Base-by-base conservation (phyloP, 2,888 invertebrate genomes). In the Melipona beecheii region DNA sequence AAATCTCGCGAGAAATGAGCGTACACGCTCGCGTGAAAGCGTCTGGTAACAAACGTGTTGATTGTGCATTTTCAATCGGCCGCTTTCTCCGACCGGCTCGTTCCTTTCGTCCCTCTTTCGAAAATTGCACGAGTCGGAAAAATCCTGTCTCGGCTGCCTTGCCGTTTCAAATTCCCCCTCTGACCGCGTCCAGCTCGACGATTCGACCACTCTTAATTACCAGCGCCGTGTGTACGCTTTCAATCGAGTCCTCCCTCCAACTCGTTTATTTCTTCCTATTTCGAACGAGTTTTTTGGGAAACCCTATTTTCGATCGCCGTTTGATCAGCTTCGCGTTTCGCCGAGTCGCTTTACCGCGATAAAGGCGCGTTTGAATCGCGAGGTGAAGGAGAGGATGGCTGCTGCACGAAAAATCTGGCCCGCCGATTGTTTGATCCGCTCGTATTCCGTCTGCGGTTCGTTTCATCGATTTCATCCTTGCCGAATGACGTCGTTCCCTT, bases 401-500 rank as follows among this genome's bases (percentile, higher is more conserved):
- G 9, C 36, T 43, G 43, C 43, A 43, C 17, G 60, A 80, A 85
- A 80, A 80, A 85, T 80, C 74, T 52, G 75, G 69, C 31, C 60
- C 62, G 15, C 36, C 76, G 66, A 80, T 85, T 80, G 84, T 85
- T 85, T 64, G 84, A 83, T 79, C 78, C 27, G 50, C 58, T 56
- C 56, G 54, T 65, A 54, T 69, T 69, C 74, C 71, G 60, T 85
- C 69, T 64, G 77, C 85, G 81, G 81, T 84, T 17, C 76, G 74
- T 69, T 78, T 75, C 60, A 78, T 86, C 73, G 84, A 78, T 78
- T 78, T 69, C 70, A 70, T 65, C 75, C 76, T 84, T 60, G 73
- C 54, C 56, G 56, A 36, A 31, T 36, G n/a, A 19, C 49, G 27
- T 17, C 27, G 24, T 27, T 70, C 70, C 49, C 43, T 70, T 70